Base-by-base conservation (phyloP, 2,797 vertebrate species). In the Acipenser ruthenus region DNA sequence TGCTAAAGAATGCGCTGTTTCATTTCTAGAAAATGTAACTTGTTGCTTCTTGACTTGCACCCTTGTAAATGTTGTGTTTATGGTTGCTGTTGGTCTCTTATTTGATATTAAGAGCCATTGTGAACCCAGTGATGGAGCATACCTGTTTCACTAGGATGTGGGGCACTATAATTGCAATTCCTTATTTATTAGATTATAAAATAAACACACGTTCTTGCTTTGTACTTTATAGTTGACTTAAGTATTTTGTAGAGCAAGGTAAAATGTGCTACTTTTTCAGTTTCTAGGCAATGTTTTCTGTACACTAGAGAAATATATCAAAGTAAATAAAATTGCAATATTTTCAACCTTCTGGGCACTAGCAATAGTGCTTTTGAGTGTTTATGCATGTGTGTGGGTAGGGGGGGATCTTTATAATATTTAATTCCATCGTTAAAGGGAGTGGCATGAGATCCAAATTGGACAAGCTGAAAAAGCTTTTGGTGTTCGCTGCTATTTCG, bases 281-380 rank as follows among this genome's bases (percentile, higher is more conserved):
- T 64, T 12, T 18, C 10, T 23, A 64, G 8, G 9, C 13, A 10
- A 18, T 64, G 51, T 64, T 64, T 51, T 64, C 63, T 64, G 50
- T 64, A 64, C 63, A 52, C 8, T 51, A 50, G 13, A 64, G 49
- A 52, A 15, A 12, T 64, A 10, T 64, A 48, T 65, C 6, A 47
- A 65, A 53, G 13, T 23, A 7, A 58, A 56, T 65, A 55, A 65
- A 65, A 52, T 51, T 55, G 6, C 10, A 56, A 7, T 65, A 65
- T 65, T 65, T 65, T 65, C 12, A 23, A 65, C 12, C 23, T 37
- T 37, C 23, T 37, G 23, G 23, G 23, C 23, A 37, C 23, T 37
- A 37, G 23, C 23, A 37, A 4, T 37, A 37, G 23, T 37, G 23
- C 23, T 37, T 37, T 37, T 18, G 23, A 37, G 23, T 37, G 23